Evolutionary conservation across 1,140 invertebrate species (phyloP), one percentile per base, ranked within the genome.

Genomic region (Adoxophyes honmai): DNA sequence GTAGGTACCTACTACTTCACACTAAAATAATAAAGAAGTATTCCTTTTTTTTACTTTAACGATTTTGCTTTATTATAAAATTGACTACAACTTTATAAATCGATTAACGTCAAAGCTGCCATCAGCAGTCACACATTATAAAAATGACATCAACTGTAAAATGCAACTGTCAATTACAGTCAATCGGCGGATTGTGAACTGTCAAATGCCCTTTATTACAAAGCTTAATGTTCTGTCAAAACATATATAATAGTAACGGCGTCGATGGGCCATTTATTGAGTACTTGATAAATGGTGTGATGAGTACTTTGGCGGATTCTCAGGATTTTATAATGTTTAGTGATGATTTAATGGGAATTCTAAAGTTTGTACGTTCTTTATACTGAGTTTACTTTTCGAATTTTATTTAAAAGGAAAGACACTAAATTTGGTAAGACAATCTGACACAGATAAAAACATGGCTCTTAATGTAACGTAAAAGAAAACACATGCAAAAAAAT

Each of bases 211-310:
- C 60, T 73, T 73, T 69, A 61, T 48, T 66, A 60, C 44, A 52
- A 62, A 64, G 70, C 65, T 62, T 82, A 87, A 87, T 87, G 81
- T 80, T 77, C 66, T 87, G 84, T 85, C 84, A 83, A 81, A 87
- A 85, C 77, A 87, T 81, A 81, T 83, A 77, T 73, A 73, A 63
- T 67, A 57, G 71, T 81, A 82, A 78, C 80, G 78, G 75, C 64
- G 63, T 61, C 60, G 76, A 76, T 71, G 58, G 63, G 68, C 68
- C 65, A 60, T 64, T 73, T 77, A 72, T 72, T 66, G 68, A 70
- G 59, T 55, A 63, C 36, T 70, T 78, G 72, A 81, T 70, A 70
- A 70, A 82, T 83, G 63, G 68, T 84, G 79, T 78, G 72, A 78
- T 80, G 75, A 81, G 62, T 73, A 62, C n/a, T 54, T 39, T 71